Evolutionary conservation across 2,888 invertebrate species (phyloP).

Genomic region (Drosophila phalerata): DNA sequence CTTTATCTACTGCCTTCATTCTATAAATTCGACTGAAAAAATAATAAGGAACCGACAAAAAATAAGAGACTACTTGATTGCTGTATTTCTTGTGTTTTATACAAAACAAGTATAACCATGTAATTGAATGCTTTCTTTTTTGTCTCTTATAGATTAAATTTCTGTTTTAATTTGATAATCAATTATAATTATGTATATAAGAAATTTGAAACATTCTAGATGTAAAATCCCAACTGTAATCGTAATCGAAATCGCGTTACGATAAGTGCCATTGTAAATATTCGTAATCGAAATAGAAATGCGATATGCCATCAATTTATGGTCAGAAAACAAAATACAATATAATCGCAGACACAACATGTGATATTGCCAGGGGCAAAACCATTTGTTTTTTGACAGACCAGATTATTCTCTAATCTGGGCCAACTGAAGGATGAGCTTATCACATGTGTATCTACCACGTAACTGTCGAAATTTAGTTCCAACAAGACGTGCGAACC

Average conservation of each 20-base stretch:
- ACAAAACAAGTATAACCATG: slow-evolving; percentile 28
- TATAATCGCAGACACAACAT: slow-evolving; percentile 20
- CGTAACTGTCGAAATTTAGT: not conserved
- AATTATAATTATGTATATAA: not conserved
- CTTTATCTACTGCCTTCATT: slow-evolving; percentile 24
- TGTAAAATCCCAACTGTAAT: slow-evolving; percentile 28
- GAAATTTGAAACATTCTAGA: slow-evolving; percentile 24
- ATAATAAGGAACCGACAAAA: not conserved
- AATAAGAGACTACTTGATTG: slow-evolving; percentile 18
- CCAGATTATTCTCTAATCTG: slow-evolving; percentile 33
- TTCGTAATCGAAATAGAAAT: slow-evolving; percentile 31
- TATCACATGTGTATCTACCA: slow-evolving; percentile 11
- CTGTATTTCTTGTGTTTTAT: slow-evolving; percentile 32
- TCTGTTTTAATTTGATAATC: not conserved
- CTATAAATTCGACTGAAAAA: slow-evolving; percentile 15
- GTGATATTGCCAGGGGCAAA: slow-evolving; percentile 12
- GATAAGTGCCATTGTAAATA: slow-evolving; percentile 47
- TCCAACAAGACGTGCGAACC: not conserved
- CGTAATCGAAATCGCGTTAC: slow-evolving; percentile 33
- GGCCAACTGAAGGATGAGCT: slow-evolving; percentile 34
- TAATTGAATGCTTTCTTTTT: slow-evolving; percentile 42
- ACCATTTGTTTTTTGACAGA: slow-evolving; percentile 9
- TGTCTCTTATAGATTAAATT: not conserved
- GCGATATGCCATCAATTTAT: slow-evolving; percentile 45
- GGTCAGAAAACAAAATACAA: slow-evolving; percentile 9